These are phyloP conservation scores for Nematolebias whitei DNA, from an alignment of 2,113 vertebrate species.

Conservation along the genomic window DNA sequence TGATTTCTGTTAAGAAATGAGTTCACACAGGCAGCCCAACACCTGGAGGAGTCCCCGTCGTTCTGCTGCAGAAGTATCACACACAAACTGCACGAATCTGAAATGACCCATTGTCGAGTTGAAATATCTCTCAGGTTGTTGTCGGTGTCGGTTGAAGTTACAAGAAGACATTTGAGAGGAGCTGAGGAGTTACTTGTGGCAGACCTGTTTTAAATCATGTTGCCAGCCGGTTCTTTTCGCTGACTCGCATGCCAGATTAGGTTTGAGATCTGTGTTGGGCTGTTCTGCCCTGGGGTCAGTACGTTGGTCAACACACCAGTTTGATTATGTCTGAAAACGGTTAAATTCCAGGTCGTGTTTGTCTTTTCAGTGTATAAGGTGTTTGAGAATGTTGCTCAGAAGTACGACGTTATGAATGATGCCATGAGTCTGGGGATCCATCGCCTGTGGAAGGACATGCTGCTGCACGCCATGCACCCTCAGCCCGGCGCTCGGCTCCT, in stretches of 20 bases:
- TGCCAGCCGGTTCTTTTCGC: no score
- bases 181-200: no score
- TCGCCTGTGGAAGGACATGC: conserved; percentile 92
- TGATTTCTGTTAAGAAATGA: no score
- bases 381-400: conserved; percentile 93
- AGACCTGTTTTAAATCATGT: background rate
- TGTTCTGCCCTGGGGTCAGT: background rate
- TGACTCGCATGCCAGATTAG: no score
- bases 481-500: conserved; percentile 87
- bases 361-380: conserved; percentile 87
- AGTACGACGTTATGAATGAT: conserved; percentile 97
- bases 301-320: background rate
- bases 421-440: conserved; percentile 95
- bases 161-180: no score
- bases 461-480: conserved; percentile 89
- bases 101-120: no score
- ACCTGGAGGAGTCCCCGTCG: no score
- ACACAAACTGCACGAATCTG: no score
- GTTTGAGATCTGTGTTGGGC: background rate
- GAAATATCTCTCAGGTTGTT: no score
- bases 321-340: no score
- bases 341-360: background rate
- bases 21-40: background rate
- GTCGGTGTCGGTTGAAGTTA: no score
- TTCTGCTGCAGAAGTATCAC: background rate